Base-by-base conservation (phyloP, 1,140 invertebrate genomes). In the Steinernema khuongi region DNA sequence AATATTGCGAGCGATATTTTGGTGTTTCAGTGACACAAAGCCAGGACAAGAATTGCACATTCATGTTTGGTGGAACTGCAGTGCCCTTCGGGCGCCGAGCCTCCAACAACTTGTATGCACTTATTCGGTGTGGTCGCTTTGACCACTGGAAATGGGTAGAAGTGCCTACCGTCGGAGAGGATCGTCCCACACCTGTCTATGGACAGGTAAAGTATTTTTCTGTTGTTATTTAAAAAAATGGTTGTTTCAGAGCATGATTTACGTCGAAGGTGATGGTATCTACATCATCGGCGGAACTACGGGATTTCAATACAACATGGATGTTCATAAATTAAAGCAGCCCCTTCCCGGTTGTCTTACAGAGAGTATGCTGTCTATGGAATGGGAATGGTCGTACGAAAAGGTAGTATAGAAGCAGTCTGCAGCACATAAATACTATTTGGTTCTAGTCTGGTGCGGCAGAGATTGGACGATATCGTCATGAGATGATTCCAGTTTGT, bases 11-110 rank as follows among this genome's bases (percentile, higher is more conserved):
- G 14, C 11, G 68, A 33, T 29, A 14, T 36, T 4, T 4, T 36
- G 19, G 26, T 14, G 19, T 31, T 69, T 32, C 28, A 69, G 31
- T 69, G 7, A 28, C 68, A 4, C 31, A 69, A 29, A 33, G 19
- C n/a, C 4, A 69, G 4, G 28, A 7, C 31, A 32, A 28, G 26
- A 69, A 50, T 19, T 69, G 31, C 31, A 69, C 68, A 14, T 69
- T 69, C 30, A 4, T 69, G 26, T 69, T 69, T 29, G 68, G 68
- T 4, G 68, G 68, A 14, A 69, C 68, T 30, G 68, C 7, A 14
- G 41, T 69, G 28, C 68, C 68, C 11, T 69, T 69, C 26, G 68
- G 68, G 2, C 7, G 22, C 11, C 14, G 19, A 22, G 68, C 68
- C 2, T 32, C 41, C 4, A 69, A 69, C 68, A 69, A 69, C 28